phyloP scores from a whole-genome alignment of 2,113 vertebrate genomes.

The Trochalopteron elliotii region DNA sequence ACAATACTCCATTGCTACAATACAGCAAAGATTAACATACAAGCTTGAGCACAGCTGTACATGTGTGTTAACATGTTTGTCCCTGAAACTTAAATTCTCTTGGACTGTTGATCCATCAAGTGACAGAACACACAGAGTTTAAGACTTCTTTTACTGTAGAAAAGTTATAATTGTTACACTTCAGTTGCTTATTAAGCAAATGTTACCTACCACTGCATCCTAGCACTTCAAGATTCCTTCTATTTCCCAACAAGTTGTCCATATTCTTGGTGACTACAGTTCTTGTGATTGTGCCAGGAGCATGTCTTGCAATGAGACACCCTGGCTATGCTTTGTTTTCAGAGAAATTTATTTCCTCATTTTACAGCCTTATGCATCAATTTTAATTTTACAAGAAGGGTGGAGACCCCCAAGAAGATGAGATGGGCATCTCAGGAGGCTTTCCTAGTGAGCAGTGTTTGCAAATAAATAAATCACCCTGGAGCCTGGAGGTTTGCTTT shows the following conservation, averaged over 20 bases:
- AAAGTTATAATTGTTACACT: not conserved
- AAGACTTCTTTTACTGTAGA: not conserved
- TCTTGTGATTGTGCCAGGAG: not conserved
- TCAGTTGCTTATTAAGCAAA: not conserved
- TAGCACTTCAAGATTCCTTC: not conserved
- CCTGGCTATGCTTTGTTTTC: not conserved
- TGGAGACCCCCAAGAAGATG: not conserved
- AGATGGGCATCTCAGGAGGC: not conserved
- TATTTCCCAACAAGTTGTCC: not conserved
- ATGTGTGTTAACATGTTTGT: not conserved
- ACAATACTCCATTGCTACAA: not conserved
- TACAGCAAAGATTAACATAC: not conserved
- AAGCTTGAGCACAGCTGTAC: not conserved
- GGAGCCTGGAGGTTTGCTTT: not conserved
- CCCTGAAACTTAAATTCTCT: not conserved
- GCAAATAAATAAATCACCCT: not conserved
- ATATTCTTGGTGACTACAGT: not conserved
- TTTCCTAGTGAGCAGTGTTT: not conserved
- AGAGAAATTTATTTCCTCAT: conserved; percentile 15
- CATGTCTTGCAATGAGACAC: not conserved
- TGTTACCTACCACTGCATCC: not conserved
- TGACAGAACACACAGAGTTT: not conserved
- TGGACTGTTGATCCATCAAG: not conserved
- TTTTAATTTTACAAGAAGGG: not conserved
- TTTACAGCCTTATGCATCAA: not conserved